phyloP scores from a whole-genome alignment of 2,888 invertebrate genomes.

The Tiliacea citrago region DNA sequence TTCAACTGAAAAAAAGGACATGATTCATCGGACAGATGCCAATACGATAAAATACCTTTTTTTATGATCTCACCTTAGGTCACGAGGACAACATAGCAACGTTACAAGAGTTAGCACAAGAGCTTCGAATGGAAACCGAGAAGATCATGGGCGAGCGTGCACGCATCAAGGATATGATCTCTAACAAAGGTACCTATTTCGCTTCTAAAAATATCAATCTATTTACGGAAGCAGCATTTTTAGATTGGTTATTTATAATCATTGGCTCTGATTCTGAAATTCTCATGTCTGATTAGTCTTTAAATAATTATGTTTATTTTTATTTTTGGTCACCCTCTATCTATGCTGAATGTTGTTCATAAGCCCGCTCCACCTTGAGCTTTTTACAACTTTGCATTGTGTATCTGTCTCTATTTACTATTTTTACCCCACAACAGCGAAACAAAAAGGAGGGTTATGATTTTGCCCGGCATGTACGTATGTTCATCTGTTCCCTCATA shows the following conservation, averaged over 20 bases:
- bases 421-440: background rate
- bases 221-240: background rate
- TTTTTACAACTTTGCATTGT: background rate
- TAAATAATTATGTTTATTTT: background rate
- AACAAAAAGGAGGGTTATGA: too few relatives aligned
- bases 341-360: background rate
- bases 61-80: conserved; percentile 66
- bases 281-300: background rate
- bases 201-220: background rate
- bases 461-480: too few relatives aligned
- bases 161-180: conserved; percentile 84
- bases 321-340: background rate
- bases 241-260: background rate
- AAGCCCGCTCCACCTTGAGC: background rate
- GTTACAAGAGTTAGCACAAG: conserved; percentile 86
- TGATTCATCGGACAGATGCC: background rate
- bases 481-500: too few relatives aligned
- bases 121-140: conserved; percentile 86
- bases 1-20: background rate
- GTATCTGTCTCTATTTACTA: background rate
- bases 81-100: conserved; percentile 87
- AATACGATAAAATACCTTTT: background rate
- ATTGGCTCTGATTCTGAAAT: conserved; percentile 15
- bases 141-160: conserved; percentile 87
- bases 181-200: conserved; percentile 82